A percentile compares a stretch with the other conserved stretches of the same genome.
phyloP scores from a whole-genome alignment of 92 coral and sea anemone genomes.

The Chrysogorgia sp. region DNA sequence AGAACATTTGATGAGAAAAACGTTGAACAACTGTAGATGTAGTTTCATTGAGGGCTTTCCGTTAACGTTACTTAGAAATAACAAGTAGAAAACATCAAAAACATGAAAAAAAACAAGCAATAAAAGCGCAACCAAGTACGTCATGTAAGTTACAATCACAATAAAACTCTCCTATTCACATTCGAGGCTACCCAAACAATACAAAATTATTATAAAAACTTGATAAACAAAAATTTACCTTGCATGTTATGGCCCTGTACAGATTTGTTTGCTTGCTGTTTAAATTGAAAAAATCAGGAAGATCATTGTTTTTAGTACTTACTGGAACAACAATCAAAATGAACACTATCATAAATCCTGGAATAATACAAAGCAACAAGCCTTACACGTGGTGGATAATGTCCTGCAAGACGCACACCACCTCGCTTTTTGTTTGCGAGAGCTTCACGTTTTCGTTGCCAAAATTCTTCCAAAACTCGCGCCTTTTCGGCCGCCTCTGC shows the following conservation, averaged over 20 bases:
- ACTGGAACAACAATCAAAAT: too few species aligned
- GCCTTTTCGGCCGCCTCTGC: slow-evolving; percentile 94
- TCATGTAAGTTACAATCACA: not conserved
- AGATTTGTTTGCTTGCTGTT: slow-evolving; percentile 22
- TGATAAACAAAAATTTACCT: slow-evolving; percentile 1
- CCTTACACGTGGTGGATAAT: not conserved
- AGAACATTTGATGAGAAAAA: too few species aligned
- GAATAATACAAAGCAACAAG: not conserved
- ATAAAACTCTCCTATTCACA: slow-evolving; percentile 16
- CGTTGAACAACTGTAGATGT: too few species aligned
- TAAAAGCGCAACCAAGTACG: not conserved
- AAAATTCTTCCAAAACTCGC: slow-evolving; percentile 83
- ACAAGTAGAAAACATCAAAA: too few species aligned
- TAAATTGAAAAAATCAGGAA: not conserved
- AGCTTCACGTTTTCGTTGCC: slow-evolving; percentile 88
- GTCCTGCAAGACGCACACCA: slow-evolving; percentile 20
- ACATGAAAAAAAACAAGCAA: not conserved
- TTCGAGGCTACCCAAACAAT: not conserved
- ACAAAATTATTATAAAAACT: not conserved
- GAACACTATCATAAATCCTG: not conserved
- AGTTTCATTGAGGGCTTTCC: too few species aligned
- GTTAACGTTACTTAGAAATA: too few species aligned
- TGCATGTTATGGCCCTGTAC: slow-evolving; percentile 11
- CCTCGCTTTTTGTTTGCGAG: slow-evolving; percentile 77
- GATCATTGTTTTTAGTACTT: too few species aligned